Base-by-base conservation (phyloP, 2,113 vertebrate genomes). In the Anolis carolinensis region DNA sequence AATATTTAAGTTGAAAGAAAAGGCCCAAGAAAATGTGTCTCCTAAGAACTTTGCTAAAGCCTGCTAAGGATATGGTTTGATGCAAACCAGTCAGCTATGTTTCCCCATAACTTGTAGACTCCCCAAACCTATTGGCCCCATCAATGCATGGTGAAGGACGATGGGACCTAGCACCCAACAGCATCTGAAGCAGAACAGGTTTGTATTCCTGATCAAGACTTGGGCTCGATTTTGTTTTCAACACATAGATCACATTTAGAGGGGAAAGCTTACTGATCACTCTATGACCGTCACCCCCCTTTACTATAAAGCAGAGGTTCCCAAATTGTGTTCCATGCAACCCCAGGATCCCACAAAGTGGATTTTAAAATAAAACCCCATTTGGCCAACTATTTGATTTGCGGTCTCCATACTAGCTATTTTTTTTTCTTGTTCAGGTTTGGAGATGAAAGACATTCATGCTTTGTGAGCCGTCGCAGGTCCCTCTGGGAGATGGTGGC, bases 211-310 rank as follows among this genome's bases (percentile, higher is more conserved):
- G 63, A 82, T 16, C 39, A 1, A 52, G n/a, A 63, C 20, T 44
- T 44, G 70, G 0, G 70, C 72, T 1, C 30, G 2, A 3, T 1
- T 0, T 10, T 0, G 76, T n/a, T 36, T 34, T 34, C 87, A 2
- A 0, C 10, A 14, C 13, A 70, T 59, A 59, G 1, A 59, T 13
- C 16, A 44, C 39, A 44, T 2, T 44, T 44, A 44, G 39, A 5
- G 39, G 39, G 39, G 39, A 44, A 44, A 44, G 39, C 39, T 5
- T 44, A 44, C 39, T 4, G 39, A 44, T 44, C 39, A 44, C 5
- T 44, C 39, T 44, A 44, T 44, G 39, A 5, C 39, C 5, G 39
- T 44, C 39, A 44, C 5, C 39, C 39, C 5, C 39, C 39, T 44
- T 44, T 44, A 44, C 39, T 44, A 44, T 44, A 44, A 5, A 44